Percentiles rank a stretch among this genome's conserved stretches.
These are phyloP conservation scores for Trematomus bernacchii DNA, from an alignment of 2,797 vertebrate species.

Conservation along the genomic window DNA sequence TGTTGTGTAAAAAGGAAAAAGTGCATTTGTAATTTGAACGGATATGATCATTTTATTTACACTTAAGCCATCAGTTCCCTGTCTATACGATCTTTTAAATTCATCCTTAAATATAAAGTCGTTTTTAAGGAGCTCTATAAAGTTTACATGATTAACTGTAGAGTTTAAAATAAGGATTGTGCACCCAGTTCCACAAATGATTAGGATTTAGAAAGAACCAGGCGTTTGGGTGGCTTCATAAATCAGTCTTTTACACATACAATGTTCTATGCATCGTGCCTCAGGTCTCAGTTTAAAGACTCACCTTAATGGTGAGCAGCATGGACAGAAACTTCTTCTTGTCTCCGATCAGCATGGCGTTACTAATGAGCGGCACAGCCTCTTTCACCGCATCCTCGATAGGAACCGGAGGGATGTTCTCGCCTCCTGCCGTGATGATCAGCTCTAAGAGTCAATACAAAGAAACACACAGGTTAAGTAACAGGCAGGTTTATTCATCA, in stretches of 20 bases:
- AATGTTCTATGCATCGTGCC: no score
- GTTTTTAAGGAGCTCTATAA: background rate
- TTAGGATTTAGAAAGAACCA: background rate
- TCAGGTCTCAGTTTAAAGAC: background rate
- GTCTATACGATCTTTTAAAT: background rate
- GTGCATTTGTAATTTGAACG: background rate
- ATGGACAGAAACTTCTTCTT: constrained; percentile 92
- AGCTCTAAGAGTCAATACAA: constrained; percentile 85
- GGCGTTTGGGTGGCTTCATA: background rate
- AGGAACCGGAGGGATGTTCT: constrained; percentile 91
- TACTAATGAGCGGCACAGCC: constrained; percentile 90
- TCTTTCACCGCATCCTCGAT: constrained; percentile 92
- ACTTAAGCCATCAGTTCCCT: no score
- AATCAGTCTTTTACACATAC: background rate
- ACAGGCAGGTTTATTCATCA: background rate
- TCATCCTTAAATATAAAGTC: background rate
- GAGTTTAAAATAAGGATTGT: background rate
- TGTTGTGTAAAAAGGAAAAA: background rate
- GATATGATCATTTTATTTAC: background rate
- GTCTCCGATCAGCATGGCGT: constrained; percentile 94
- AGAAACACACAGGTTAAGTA: background rate
- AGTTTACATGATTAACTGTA: no score
- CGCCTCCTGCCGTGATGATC: constrained; percentile 94
- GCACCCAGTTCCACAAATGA: background rate
- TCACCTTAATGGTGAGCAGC: constrained; percentile 94